phyloP scores from a whole-genome alignment of 2,113 vertebrate genomes.

The Pseudopodoces humilis region DNA sequence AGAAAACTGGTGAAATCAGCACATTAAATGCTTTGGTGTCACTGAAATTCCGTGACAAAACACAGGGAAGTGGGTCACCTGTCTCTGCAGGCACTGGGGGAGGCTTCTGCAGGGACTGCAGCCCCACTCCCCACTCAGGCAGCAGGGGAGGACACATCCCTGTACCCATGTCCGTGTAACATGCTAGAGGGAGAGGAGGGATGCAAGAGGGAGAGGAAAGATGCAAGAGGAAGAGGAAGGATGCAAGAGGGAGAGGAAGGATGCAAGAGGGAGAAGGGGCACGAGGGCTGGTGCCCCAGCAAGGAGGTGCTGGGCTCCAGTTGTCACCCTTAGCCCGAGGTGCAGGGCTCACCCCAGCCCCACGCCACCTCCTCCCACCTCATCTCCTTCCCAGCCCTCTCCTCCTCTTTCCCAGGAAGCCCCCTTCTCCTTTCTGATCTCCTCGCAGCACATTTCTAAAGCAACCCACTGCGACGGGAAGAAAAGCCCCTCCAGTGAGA shows the following conservation, averaged over 20 bases:
- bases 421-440: not conserved
- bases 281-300: not conserved
- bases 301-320: not conserved
- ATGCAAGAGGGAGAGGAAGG: no score
- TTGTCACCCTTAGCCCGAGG: not conserved
- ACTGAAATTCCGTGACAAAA: not conserved
- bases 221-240: not conserved
- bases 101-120: not conserved
- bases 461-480: not conserved
- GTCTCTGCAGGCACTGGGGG: not conserved
- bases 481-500: conserved; percentile 49
- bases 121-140: not conserved
- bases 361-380: not conserved
- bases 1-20: not conserved
- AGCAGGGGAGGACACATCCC: accelerated
- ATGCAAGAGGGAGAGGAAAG: no score
- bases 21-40: not conserved
- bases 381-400: not conserved
- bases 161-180: accelerated
- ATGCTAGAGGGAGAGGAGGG: not conserved
- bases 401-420: conserved; percentile 6
- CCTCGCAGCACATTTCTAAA: conserved; percentile 15
- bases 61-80: accelerated
- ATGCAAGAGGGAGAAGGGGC: not conserved
- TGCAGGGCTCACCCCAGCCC: not conserved